These are phyloP conservation scores for Melinopterus prodromus DNA, from an alignment of 2,888 invertebrate species.

Conservation along the genomic window DNA sequence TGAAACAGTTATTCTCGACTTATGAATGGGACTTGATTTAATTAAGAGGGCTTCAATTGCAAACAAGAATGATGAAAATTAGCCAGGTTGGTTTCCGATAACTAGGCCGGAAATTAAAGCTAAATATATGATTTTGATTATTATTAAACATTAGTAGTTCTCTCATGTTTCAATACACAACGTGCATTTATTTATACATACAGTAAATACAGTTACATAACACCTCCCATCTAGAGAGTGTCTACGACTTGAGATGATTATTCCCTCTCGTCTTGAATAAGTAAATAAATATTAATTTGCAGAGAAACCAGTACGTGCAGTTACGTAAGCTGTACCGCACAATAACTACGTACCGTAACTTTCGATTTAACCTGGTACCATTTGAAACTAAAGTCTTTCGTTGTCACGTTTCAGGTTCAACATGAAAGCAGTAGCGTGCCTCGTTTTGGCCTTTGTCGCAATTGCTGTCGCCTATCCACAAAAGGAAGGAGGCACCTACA, in stretches of 20 bases:
- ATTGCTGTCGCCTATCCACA: conserved; percentile 69
- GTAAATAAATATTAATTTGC: background rate
- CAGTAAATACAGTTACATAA: background rate
- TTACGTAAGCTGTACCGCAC: background rate
- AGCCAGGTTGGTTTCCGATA: too few relatives aligned
- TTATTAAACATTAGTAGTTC: background rate
- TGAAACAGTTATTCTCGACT: too few relatives aligned
- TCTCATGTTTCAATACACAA: background rate
- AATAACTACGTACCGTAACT: background rate
- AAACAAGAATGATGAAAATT: too few relatives aligned
- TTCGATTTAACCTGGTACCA: conserved; percentile 11
- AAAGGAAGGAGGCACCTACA: conserved; percentile 83
- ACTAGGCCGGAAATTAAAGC: too few relatives aligned
- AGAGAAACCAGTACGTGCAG: background rate
- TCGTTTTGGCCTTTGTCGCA: conserved; percentile 62
- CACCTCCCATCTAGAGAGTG: background rate
- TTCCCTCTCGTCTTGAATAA: background rate
- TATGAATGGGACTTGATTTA: too few relatives aligned
- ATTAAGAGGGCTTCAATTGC: too few relatives aligned
- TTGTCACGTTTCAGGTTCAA: conserved; percentile 33
- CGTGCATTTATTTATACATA: background rate
- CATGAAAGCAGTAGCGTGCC: conserved; percentile 56
- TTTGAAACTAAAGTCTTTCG: background rate
- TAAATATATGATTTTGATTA: background rate
- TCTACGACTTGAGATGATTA: background rate